These are phyloP conservation scores for Eumerus sabulonum DNA, from an alignment of 2,888 invertebrate species.

Conservation along the genomic window DNA sequence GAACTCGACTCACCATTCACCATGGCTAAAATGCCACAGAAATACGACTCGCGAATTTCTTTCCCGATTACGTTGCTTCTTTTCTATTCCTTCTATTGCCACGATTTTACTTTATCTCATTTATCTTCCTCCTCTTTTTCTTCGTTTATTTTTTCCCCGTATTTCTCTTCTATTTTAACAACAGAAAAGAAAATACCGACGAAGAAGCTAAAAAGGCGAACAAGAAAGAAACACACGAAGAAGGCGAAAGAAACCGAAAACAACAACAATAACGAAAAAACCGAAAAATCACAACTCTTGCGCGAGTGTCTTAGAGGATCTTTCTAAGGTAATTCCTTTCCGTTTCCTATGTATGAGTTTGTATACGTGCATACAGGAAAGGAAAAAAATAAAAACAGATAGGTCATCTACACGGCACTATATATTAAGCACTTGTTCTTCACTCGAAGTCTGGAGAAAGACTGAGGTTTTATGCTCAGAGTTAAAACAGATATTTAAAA, in stretches of 20 bases:
- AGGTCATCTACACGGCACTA: slow-evolving; percentile 71
- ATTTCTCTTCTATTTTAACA: slow-evolving; percentile 41
- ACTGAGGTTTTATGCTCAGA: slow-evolving; percentile 74
- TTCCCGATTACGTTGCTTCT: slow-evolving; percentile 65
- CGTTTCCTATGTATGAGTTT: slow-evolving; percentile 57
- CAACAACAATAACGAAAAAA: slow-evolving; percentile 29
- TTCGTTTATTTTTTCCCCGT: slow-evolving; percentile 9
- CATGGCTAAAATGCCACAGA: slow-evolving; percentile 78
- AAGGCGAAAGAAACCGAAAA: slow-evolving; percentile 4
- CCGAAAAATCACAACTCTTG: slow-evolving; percentile 38
- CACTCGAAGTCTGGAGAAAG: slow-evolving; percentile 79
- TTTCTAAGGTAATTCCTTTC: slow-evolving; percentile 66
- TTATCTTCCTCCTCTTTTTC: slow-evolving; percentile 12
- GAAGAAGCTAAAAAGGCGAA: slow-evolving; percentile 35
- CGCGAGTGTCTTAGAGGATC: slow-evolving; percentile 65
- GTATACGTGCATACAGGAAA: slow-evolving; percentile 44
- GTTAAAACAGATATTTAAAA: slow-evolving; percentile 58
- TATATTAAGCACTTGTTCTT: slow-evolving; percentile 73
- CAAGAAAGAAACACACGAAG: slow-evolving; percentile 28
- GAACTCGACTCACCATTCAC: slow-evolving; percentile 76
- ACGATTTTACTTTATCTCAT: slow-evolving; percentile 52
- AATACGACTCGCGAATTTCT: slow-evolving; percentile 67
- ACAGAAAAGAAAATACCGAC: slow-evolving; percentile 13
- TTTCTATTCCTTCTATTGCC: slow-evolving; percentile 68
- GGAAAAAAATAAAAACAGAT: slow-evolving; percentile 43